phyloP scores from a whole-genome alignment of 2,113 vertebrate genomes.

The Scalopus aquaticus region DNA sequence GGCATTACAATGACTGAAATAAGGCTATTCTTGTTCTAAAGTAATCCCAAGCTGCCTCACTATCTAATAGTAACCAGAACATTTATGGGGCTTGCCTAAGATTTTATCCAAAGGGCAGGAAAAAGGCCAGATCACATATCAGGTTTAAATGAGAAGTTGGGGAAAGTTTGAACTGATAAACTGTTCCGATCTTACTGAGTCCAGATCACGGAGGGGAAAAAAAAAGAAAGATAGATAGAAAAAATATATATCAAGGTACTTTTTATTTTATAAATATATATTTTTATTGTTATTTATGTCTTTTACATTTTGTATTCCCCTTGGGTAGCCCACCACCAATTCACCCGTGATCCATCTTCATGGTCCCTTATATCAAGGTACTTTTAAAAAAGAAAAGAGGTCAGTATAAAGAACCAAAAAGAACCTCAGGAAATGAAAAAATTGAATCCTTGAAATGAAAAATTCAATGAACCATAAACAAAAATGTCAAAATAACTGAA shows the following conservation, averaged over 20 bases:
- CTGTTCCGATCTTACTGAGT: not conserved
- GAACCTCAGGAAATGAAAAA: conserved; percentile 29
- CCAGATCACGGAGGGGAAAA: not conserved
- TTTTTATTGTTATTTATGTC: too few relatives aligned
- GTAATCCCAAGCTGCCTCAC: not conserved
- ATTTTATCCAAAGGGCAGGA: not conserved
- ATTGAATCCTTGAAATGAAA: not conserved
- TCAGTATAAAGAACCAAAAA: not conserved
- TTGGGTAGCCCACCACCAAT: too few relatives aligned
- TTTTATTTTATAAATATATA: too few relatives aligned
- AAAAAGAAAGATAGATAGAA: too few relatives aligned
- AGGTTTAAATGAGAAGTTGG: not conserved
- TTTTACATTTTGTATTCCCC: too few relatives aligned
- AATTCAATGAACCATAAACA: not conserved
- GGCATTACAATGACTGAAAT: not conserved
- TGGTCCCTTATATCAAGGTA: not conserved
- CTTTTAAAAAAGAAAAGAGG: not conserved
- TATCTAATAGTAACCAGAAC: not conserved
- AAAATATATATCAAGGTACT: not conserved
- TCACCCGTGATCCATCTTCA: too few relatives aligned
- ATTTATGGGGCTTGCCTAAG: not conserved
- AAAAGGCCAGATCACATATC: not conserved
- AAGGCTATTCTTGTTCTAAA: not conserved
- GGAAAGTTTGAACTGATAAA: not conserved
- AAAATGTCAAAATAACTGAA: not conserved